Percentiles rank a stretch among this genome's conserved stretches.
Conservation (phyloP, 2,888 invertebrate species). For the Cactoblastis cactorum region DNA sequence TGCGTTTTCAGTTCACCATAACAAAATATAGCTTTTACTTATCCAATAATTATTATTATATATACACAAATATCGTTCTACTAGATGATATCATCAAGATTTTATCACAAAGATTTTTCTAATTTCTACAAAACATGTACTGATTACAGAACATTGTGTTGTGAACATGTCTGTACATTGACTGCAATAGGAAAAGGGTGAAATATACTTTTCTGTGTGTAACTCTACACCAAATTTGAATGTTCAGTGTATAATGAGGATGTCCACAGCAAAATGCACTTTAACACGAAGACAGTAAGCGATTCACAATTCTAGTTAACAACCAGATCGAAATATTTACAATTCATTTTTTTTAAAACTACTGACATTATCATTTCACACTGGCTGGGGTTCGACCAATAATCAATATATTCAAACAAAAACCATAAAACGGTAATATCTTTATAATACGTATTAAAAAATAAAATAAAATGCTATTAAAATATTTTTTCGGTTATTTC, state of each 20-base stretch:
- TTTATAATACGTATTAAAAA: constrained; percentile 52
- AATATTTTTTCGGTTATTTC: constrained; percentile 40
- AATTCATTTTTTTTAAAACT: constrained; percentile 35
- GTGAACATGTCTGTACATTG: constrained; percentile 18
- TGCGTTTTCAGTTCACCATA: constrained; percentile 61
- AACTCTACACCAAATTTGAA: not conserved
- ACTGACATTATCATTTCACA: constrained; percentile 27
- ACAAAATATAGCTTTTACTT: constrained; percentile 75
- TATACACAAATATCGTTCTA: constrained; percentile 59
- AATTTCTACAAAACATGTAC: constrained; percentile 56
- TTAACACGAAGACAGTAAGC: constrained; percentile 47
- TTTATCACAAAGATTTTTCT: constrained; percentile 73
- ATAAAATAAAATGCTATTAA: constrained; percentile 48
- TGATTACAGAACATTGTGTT: constrained; percentile 45
- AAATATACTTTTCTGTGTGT: not conserved
- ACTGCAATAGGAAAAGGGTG: not conserved
- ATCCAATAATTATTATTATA: constrained; percentile 50
- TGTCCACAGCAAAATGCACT: constrained; percentile 45
- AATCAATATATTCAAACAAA: constrained; percentile 48
- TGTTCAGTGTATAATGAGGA: not conserved
- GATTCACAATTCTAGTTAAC: constrained; percentile 52
- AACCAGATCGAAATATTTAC: constrained; percentile 68
- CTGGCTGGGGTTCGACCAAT: constrained; percentile 35
- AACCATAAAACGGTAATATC: constrained; percentile 39
- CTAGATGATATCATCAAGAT: constrained; percentile 61